Evolutionary conservation across 1,140 invertebrate genomes (phyloP), one percentile per base, ranked within the genome.

Genomic region (Euura saliciscinereae): DNA sequence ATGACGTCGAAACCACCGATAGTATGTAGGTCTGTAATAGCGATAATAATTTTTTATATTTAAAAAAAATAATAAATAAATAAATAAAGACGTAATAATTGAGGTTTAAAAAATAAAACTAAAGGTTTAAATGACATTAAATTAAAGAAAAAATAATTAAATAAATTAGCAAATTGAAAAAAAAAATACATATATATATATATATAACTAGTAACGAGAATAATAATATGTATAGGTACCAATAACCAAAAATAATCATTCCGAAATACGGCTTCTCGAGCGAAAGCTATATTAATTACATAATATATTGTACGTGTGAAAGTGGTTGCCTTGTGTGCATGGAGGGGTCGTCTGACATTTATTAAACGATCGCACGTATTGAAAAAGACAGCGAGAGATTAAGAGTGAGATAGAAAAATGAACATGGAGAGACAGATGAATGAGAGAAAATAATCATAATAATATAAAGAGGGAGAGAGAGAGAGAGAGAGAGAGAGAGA

Each of bases 21-120:
- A 76, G 69, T 69, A 71, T 66, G 69, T 67, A 66, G 71, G 10
- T 45, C 65, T 68, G 75, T 68, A 74, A 71, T 75, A 75, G 73
- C 71, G 75, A 78, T 78, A 76, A 78, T 78, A 78, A 78, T 78
- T 76, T 75, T 78, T 71, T 69, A 59, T 70, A 71, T 68, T 67
- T 44, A 68, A 71, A 68, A 71, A 76, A 65, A 80, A 78, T 43
- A 74, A 74, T 78, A 72, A 79, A 84, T 75, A 82, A 80, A 78
- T 84, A 73, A 75, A 80, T 8, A 51, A 59, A 59, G 13, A 59
- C 3, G 6, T 0, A 59, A 59, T 28, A 3, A 6, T 11, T n/a
- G 0, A 59, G 13, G 51, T 59, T 59, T 59, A 8, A 59, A 59
- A 59, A 28, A 28, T 28, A 28, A 28, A 28, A 28, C 28, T 28